These are phyloP conservation scores for Coelinius sp. DNA, from an alignment of 2,888 invertebrate genomes.

Conservation along the genomic window DNA sequence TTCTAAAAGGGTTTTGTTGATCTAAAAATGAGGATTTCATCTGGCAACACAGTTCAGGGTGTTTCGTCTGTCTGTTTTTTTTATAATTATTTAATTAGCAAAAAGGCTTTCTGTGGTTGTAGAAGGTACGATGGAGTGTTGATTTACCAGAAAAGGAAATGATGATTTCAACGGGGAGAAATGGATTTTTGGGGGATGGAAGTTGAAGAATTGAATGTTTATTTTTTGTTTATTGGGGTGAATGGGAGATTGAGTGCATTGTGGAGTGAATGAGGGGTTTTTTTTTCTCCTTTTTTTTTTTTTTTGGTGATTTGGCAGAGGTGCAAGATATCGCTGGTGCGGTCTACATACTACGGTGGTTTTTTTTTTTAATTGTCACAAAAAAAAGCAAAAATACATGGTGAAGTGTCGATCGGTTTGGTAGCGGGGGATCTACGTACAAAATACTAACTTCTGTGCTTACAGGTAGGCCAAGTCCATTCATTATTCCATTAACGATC, in stretches of 20 bases:
- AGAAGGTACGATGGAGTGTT: conserved; percentile 33
- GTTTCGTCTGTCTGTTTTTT: conserved; percentile 27
- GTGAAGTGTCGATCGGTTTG: conserved; percentile 70
- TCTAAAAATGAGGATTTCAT: background rate
- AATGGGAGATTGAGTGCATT: conserved; percentile 15
- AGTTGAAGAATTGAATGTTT: background rate
- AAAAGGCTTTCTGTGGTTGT: conserved; percentile 52
- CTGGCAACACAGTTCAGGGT: conserved; percentile 1
- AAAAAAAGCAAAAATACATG: conserved; percentile 53
- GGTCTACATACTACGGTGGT: conserved; percentile 60
- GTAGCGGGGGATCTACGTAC: conserved; percentile 70
- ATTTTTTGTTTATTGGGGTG: conserved; percentile 22
- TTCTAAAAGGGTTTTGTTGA: background rate
- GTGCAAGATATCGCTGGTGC: conserved; percentile 64
- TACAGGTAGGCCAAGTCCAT: conserved; percentile 71
- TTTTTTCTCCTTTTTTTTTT: conserved; percentile 33
- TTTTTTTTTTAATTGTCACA: conserved; percentile 49
- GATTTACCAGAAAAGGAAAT: conserved; percentile 35
- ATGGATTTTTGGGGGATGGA: conserved; percentile 3
- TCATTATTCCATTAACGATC: conserved; percentile 66
- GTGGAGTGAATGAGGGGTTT: conserved; percentile 29
- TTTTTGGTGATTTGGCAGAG: conserved; percentile 65
- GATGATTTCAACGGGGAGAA: conserved; percentile 28
- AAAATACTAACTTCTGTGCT: conserved; percentile 71
- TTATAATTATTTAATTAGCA: conserved; percentile 15